Evolutionary conservation across 2,113 vertebrate species (phyloP).

Genomic region (Notarius quadriscutis): DNA sequence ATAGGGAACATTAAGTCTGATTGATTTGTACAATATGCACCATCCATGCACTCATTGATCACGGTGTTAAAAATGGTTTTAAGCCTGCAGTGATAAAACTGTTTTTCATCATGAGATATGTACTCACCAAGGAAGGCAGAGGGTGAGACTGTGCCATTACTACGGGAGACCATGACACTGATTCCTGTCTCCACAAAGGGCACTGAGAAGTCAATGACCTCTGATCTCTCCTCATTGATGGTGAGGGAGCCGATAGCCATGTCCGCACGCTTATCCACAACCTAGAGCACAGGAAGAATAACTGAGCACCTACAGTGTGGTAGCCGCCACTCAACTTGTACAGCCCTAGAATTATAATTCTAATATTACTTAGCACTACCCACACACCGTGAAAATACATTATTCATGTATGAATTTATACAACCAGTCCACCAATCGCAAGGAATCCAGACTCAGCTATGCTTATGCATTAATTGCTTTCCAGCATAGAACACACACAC

Average conservation of each 20-base stretch:
- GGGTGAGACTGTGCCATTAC: conserved; percentile 90
- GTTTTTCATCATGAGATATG: neutral
- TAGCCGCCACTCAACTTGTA: neutral
- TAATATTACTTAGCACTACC: neutral
- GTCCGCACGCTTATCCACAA: conserved; percentile 86
- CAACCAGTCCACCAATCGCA: neutral
- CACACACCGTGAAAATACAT: neutral
- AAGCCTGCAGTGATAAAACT: conserved; percentile 6
- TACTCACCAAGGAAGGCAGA: conserved; percentile 87
- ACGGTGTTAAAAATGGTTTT: conserved; percentile 33
- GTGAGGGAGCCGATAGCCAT: conserved; percentile 93
- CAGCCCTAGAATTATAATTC: neutral
- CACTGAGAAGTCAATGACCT: conserved; percentile 90
- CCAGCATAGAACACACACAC: neutral
- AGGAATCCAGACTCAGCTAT: neutral
- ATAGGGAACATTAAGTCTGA: conserved; percentile 45
- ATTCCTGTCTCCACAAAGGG: conserved; percentile 92
- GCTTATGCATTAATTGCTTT: neutral
- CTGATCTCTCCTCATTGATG: conserved; percentile 89
- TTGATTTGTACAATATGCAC: conserved; percentile 42
- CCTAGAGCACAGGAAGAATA: conserved; percentile 64
- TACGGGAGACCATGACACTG: conserved; percentile 91
- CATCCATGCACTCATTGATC: conserved; percentile 35
- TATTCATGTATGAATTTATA: conserved; percentile 2
- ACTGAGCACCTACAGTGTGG: neutral